Base-by-base conservation (phyloP, 2,113 vertebrate species). In the Cyprinodon variegatus region DNA sequence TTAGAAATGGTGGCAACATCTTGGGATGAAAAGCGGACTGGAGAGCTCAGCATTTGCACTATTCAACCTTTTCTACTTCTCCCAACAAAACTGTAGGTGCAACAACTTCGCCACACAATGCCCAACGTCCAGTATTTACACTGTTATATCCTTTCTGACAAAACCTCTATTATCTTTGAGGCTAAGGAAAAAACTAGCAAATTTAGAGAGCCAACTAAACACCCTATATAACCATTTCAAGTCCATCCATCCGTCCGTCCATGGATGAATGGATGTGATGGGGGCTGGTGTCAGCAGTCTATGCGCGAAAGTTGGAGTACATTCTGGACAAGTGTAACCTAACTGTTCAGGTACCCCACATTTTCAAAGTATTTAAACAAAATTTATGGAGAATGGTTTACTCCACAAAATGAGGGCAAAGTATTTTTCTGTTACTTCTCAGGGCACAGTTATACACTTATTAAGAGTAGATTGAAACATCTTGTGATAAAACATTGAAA, bases 1-100 rank as follows among this genome's bases (percentile, higher is more conserved):
- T 90, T 88, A 86, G 85, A 89, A 66, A 76, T 72, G 79, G 84
- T 85, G 29, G 80, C 83, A 65, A 84, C 83, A 86, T 92, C 91
- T 90, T 83, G 76, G 86, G 83, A 83, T 85, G 83, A 88, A 93
- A 86, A 87, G 88, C 81, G 3, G 53, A 73, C 78, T 67, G 68
- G 78, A 88, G 86, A 75, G 86, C 77, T 75, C 70, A 70, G 41
- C 77, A 78, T 91, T 90, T 91, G 83, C 79, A 88, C 86, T 82
- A 81, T 72, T 74, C 73, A 74, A 83, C 86, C 78, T 57, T 57
- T n/a, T 57, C 50, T 57, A 20, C 50, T 57, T 15, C 7, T 20
- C 50, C 17, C 20, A 57, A 57, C 20, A 57, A 20, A 57, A 57
- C 50, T 57, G 17, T n/a, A 8, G 50, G 17, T 20, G 50, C 17